These are phyloP conservation scores for Philhelius pedissequus DNA, from an alignment of 2,888 invertebrate species.

Conservation along the genomic window DNA sequence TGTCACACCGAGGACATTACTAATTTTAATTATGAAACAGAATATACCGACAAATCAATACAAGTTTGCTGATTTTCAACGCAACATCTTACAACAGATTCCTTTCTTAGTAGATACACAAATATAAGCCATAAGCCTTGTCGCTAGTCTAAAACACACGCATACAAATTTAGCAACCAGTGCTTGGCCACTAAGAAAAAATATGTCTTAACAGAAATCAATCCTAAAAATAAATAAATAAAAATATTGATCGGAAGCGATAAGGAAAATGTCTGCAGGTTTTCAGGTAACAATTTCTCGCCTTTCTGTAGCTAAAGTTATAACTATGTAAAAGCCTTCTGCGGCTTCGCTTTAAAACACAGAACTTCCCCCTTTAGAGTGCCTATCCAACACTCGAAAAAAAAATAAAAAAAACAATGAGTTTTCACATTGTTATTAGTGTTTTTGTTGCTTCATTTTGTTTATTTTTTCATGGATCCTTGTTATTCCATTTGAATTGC, in stretches of 20 bases:
- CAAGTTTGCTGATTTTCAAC: too few relatives aligned
- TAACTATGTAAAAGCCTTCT: not conserved
- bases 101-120: too few relatives aligned
- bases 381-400: not conserved
- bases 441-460: constrained; percentile 27
- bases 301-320: not conserved
- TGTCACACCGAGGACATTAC: too few relatives aligned
- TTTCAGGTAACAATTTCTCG: constrained; percentile 31
- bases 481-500: constrained; percentile 27
- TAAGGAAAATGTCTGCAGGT: constrained; percentile 48
- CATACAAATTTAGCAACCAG: not conserved
- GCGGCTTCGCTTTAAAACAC: not conserved
- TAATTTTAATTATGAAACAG: too few relatives aligned
- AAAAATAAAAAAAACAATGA: constrained; percentile 46
- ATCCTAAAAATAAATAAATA: not conserved
- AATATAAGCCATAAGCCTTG: too few relatives aligned
- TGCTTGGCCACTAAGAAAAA: not conserved
- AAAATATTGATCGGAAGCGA: constrained; percentile 59
- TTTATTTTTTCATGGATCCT: constrained; percentile 48
- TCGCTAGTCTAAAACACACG: too few relatives aligned
- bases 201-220: not conserved
- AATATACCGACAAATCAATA: too few relatives aligned
- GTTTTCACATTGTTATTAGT: constrained; percentile 60
- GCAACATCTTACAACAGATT: too few relatives aligned
- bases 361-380: not conserved